Conservation (phyloP, 2,113 vertebrate genomes). For the Pluvianellus socialis region DNA sequence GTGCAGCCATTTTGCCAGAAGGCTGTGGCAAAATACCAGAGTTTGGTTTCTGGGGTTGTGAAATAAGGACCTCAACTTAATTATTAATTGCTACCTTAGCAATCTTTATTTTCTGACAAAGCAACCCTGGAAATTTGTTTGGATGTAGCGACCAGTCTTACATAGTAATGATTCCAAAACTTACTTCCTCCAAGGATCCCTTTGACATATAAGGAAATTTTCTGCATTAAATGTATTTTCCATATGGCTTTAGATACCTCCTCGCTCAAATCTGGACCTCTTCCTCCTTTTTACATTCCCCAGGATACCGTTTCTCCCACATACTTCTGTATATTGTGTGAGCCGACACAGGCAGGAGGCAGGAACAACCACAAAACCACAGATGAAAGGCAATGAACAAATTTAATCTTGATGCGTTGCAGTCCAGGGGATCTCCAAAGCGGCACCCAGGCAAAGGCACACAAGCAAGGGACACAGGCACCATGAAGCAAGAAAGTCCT, state of each 20-base stretch:
- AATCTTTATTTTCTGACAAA: not conserved
- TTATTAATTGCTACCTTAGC: not conserved
- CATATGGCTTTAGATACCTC: not conserved
- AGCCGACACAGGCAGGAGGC: too few relatives aligned
- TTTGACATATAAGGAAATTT: not conserved
- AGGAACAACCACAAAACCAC: too few relatives aligned
- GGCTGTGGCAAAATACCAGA: not conserved
- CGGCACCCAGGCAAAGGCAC: too few relatives aligned
- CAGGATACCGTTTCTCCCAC: not conserved
- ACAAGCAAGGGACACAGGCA: too few relatives aligned
- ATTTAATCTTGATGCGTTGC: too few relatives aligned
- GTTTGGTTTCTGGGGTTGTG: not conserved
- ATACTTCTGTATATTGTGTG: not conserved
- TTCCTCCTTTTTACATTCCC: not conserved
- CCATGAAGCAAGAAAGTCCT: too few relatives aligned
- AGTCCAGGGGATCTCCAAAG: too few relatives aligned
- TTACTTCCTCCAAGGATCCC: not conserved
- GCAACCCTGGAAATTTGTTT: not conserved
- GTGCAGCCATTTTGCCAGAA: not conserved
- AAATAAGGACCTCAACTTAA: not conserved
- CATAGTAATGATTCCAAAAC: not conserved
- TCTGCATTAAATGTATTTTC: not conserved
- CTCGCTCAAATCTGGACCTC: not conserved
- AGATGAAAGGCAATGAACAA: too few relatives aligned
- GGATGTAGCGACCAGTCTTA: not conserved